A percentile compares a stretch with the other conserved stretches of the same genome.
Evolutionary conservation across 2,888 invertebrate species (phyloP).

Genomic region (Aphrophora alni): DNA sequence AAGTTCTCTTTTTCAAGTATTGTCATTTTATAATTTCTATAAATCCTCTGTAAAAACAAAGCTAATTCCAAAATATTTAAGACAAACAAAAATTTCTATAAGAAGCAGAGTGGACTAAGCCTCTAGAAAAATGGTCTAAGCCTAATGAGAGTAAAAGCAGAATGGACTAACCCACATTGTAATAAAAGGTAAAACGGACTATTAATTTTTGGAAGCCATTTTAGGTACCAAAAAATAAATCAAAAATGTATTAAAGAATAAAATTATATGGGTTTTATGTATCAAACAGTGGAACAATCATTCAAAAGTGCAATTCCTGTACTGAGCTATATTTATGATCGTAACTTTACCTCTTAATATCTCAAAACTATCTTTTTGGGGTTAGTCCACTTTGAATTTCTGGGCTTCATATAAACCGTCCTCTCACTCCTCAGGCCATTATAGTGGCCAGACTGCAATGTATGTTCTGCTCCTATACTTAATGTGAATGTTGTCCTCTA

Average conservation of each 20-base stretch:
- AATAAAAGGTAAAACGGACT: constrained; percentile 24
- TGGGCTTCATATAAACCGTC: too few species aligned
- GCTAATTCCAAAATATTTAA: background rate
- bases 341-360: constrained; percentile 20
- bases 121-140: constrained; percentile 13
- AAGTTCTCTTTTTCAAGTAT: too few species aligned
- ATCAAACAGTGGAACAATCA: background rate
- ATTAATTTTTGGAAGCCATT: constrained; percentile 26
- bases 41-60: too few species aligned
- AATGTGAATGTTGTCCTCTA: too few species aligned
- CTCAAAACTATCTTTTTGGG: constrained; percentile 27
- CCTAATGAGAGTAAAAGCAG: constrained; percentile 12
- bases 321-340: too few species aligned
- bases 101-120: constrained; percentile 24
- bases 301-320: too few species aligned
- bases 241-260: background rate
- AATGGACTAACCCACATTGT: constrained; percentile 15
- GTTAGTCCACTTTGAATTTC: constrained; percentile 31
- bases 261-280: constrained; percentile 1
- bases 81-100: background rate
- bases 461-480: too few species aligned
- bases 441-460: too few species aligned
- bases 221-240: background rate
- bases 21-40: too few species aligned
- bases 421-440: too few species aligned